Evolutionary conservation across 2,797 vertebrate genomes (phyloP), one percentile per base, ranked within the genome.

Genomic region (Delichon dasypus): DNA sequence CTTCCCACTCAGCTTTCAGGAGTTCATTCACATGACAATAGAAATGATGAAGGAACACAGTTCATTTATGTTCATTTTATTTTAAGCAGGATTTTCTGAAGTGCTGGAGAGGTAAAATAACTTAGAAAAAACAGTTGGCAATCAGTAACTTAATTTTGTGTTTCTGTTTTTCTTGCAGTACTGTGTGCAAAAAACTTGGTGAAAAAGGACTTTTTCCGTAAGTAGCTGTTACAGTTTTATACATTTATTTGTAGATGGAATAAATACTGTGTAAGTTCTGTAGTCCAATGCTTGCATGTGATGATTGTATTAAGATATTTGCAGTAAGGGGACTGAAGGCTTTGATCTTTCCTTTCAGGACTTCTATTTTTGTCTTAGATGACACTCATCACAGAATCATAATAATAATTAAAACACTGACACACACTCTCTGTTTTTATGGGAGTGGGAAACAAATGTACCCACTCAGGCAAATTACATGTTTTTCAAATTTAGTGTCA

Each of bases 161-260:
- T 97, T 95, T 97, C 85, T 98, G 90, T 85, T 97, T 97, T 96
- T 94, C 96, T 98, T 98, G 32, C 98, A 99, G 99, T 99, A 96
- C 98, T 99, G 92, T 99, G 99, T 98, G 99, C 99, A 96, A 99
- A 99, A 98, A 99, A 99, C 97, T 98, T 99, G 98, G 99, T 99
- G 98, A 99, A 99, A 98, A 99, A 99, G 98, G 99, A 99, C 97
- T 99, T 99, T 98, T 99, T 99, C 97, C 98, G 99, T 99, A 98
- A 99, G 99, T 99, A 99, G 62, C 34, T 81, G 32, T 72, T 83
- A 75, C 71, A 74, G 11, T 81, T 95, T 92, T 95, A 25, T 79
- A 50, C 30, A 6, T 94, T 97, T 95, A 74, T 78, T 77, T 87
- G 17, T 74, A 66, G 26, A 7, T 74, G 30, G 10, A 53, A 66